Evolutionary conservation across 1,140 invertebrate genomes (phyloP), one percentile per base, ranked within the genome.

Genomic region (Conus betulinus): DNA sequence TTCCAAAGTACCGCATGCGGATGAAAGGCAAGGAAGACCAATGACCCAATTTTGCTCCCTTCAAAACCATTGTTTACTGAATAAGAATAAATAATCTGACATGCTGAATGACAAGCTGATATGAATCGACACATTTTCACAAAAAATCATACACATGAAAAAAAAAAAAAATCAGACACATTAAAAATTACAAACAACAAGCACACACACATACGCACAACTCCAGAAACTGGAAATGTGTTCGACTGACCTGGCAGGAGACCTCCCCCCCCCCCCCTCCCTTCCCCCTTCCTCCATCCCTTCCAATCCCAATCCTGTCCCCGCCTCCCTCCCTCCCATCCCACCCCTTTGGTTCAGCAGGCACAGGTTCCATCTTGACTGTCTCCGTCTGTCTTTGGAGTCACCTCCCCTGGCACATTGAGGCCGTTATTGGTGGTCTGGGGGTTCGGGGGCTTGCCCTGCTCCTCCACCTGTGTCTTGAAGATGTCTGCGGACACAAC

Each of bases 381-480:
- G 7, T 76, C 85, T 23, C 63, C 39, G 15, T 67, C 39, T 55
- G 17, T 25, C 15, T 51, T 78, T 17, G 85, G 79, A 10, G 60
- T 74, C 17, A 23, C 23, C 6, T 67, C 78, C 39, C 52, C 51
- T 15, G 89, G 87, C 25, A 89, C 86, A 27, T 89, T 53, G 20
- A 53, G 63, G 23, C 67, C 39, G 53, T 81, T 27, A 53, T 79
- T 76, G 25, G 39, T n/a, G 11, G 67, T 5, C 57, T 63, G 27
- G 27, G 55, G 23, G n/a, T 78, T 13, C 0, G 84, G 87, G 57
- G 84, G 87, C 23, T 85, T 82, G 53, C 78, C 71, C 84, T 63
- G 86, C 74, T 91, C 90, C 67, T 93, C 93, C 17, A 93, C 92
- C 90, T 93, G 93, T 13, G 91, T 89, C 87, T 93, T 93, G 87